Evolutionary conservation across 2,888 invertebrate genomes (phyloP).

Genomic region (Polydrusus cervinus): DNA sequence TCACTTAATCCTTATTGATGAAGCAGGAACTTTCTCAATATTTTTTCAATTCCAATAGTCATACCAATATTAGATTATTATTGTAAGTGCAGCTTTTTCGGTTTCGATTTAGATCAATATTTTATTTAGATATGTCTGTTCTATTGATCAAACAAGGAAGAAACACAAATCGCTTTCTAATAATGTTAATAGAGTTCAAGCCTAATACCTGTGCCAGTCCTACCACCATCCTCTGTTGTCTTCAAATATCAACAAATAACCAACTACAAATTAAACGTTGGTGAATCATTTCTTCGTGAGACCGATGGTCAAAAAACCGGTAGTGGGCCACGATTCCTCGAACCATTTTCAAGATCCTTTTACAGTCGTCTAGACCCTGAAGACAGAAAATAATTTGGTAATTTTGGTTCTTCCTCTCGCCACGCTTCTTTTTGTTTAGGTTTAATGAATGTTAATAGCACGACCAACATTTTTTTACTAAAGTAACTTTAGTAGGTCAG

Average conservation of each 20-base stretch:
- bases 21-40: no score
- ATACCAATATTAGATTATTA: no score
- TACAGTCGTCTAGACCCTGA: slow-evolving; percentile 39
- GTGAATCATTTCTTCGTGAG: slow-evolving; percentile 34
- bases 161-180: not conserved
- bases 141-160: not conserved
- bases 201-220: no score
- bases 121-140: no score
- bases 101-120: no score
- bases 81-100: no score
- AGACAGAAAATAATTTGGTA: slow-evolving; percentile 33
- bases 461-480: slow-evolving; percentile 10
- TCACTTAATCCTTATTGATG: no score
- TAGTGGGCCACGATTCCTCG: slow-evolving; percentile 38
- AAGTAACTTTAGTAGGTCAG: slow-evolving; percentile 5
- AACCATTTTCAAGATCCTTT: slow-evolving; percentile 44
- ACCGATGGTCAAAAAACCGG: slow-evolving; percentile 36
- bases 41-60: no score
- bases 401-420: slow-evolving; percentile 40
- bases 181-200: no score
- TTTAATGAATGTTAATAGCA: slow-evolving; percentile 37
- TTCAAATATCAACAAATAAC: slow-evolving; percentile 21
- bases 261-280: slow-evolving; percentile 27
- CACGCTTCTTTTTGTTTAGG: slow-evolving; percentile 35
- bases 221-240: slow-evolving; percentile 10